Evolutionary conservation across 2,113 vertebrate species (phyloP), one percentile per base, ranked within the genome.

Genomic region (Natator depressus): DNA sequence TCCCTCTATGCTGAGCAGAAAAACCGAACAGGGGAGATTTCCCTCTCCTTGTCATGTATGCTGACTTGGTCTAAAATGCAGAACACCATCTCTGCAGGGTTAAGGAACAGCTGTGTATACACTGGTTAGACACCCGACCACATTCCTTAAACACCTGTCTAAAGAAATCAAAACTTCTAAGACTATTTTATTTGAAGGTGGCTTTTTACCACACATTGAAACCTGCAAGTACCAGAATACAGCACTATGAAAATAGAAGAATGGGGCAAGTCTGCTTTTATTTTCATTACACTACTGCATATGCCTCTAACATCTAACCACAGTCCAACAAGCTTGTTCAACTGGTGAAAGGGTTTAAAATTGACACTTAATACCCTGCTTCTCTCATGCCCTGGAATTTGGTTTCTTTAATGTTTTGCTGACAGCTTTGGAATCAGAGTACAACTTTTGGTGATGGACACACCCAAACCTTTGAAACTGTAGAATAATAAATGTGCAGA

Each of bases 241-340:
- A 91, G 57, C 86, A 11, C 89, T 59, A 97, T 88, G 89, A 91
- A 97, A 96, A 35, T 87, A 4, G 81, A 53, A 83, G 50, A 13
- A 29, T 38, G 4, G 93, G 20, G 88, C 92, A 90, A 57, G 25
- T 7, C 53, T 88, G 95, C 72, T 95, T 55, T 75, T n/a, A 29
- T 80, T 31, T 49, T 46, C 88, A 76, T 47, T 84, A 22, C 3
- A 25, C 88, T 78, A 78, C 88, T 83, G 54, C n/a, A 10, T 3
- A 54, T 51, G 90, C 96, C 89, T 55, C 88, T 87, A 95, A n/a
- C 47, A 91, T 6, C 95, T 91, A 80, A 85, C 92, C 95, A 79
- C 94, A 87, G 20, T n/a, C 79, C 72, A 94, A 78, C 81, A 95
- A 93, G 82, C 0, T 16, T n/a, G 88, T 82, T 83, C 55, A 50